Percentiles rank a stretch among this genome's conserved stretches.
These are phyloP conservation scores for Gobiocypris rarus DNA, from an alignment of 2,113 vertebrate species.

Conservation along the genomic window DNA sequence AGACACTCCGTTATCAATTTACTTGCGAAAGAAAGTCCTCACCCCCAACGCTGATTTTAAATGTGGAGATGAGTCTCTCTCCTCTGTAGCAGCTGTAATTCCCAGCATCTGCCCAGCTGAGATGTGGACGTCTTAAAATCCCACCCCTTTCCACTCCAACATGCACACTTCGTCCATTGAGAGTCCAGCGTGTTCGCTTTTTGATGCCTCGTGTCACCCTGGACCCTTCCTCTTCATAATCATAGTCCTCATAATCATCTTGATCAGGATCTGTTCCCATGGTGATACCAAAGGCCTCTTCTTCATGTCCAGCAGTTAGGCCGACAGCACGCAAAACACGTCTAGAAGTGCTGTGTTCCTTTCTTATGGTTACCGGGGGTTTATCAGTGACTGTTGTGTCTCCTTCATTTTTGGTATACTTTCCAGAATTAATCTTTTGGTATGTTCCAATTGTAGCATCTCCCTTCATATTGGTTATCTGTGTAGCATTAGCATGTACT, in stretches of 20 bases:
- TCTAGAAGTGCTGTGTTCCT: slow-evolving; percentile 2
- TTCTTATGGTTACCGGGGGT: neutral
- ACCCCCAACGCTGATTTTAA: slow-evolving; percentile 71
- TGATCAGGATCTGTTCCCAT: slow-evolving; percentile 6
- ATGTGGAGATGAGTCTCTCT: slow-evolving; percentile 60
- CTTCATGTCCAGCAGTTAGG: slow-evolving; percentile 1
- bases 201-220: slow-evolving; percentile 54
- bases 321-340: slow-evolving; percentile 5
- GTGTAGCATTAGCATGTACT: neutral
- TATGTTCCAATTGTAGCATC: neutral
- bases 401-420: neutral
- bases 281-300: slow-evolving; percentile 13
- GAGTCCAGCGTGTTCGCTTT: slow-evolving; percentile 62
- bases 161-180: slow-evolving; percentile 51
- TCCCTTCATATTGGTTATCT: neutral
- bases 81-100: slow-evolving; percentile 71
- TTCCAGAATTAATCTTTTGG: slow-evolving; percentile 9
- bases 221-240: slow-evolving; percentile 8
- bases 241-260: slow-evolving; percentile 29
- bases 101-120: slow-evolving; percentile 63
- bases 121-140: slow-evolving; percentile 60
- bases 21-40: slow-evolving; percentile 39
- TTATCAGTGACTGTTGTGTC: neutral
- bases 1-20: too few species aligned
- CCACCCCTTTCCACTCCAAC: slow-evolving; percentile 40